Conservation (phyloP, 2,888 invertebrate genomes). For the Encarsia formosa region DNA sequence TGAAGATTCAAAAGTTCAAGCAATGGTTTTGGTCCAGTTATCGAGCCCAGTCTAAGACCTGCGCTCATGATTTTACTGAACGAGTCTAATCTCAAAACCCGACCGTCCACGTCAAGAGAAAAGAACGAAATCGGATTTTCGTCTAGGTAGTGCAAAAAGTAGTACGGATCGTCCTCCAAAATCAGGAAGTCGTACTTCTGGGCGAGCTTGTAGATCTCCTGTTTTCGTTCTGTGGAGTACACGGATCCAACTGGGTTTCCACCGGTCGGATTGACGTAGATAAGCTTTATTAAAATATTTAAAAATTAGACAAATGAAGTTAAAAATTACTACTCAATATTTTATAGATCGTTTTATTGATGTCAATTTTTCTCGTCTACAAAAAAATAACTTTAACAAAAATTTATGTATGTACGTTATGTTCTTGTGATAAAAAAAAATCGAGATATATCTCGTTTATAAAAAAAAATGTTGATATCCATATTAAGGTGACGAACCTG, state of each 20-base stretch:
- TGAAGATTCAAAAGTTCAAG: slow-evolving; percentile 62
- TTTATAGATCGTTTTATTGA: too few relatives aligned
- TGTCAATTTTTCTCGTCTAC: too few relatives aligned
- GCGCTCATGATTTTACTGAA: slow-evolving; percentile 71
- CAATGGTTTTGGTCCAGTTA: slow-evolving; percentile 65
- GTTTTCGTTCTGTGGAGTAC: slow-evolving; percentile 60
- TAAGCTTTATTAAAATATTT: too few relatives aligned
- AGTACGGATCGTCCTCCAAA: slow-evolving; percentile 79
- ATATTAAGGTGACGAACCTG: too few relatives aligned
- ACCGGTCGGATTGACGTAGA: slow-evolving; percentile 74
- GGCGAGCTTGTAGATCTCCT: slow-evolving; percentile 67
- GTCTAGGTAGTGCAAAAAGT: slow-evolving; percentile 68
- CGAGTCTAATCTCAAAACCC: slow-evolving; percentile 73
- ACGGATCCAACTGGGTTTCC: slow-evolving; percentile 73
- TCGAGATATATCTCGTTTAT: too few relatives aligned
- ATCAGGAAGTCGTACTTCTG: slow-evolving; percentile 72
- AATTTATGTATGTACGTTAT: too few relatives aligned
- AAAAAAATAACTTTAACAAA: too few relatives aligned
- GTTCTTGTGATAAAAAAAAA: too few relatives aligned
- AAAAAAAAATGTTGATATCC: too few relatives aligned
- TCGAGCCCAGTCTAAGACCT: slow-evolving; percentile 68
- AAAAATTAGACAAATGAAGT: too few relatives aligned
- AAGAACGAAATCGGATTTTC: slow-evolving; percentile 62
- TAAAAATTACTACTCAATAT: too few relatives aligned
- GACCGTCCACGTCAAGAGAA: slow-evolving; percentile 69